Conservation (phyloP, 2,888 invertebrate genomes). For the Diaphora mendica region DNA sequence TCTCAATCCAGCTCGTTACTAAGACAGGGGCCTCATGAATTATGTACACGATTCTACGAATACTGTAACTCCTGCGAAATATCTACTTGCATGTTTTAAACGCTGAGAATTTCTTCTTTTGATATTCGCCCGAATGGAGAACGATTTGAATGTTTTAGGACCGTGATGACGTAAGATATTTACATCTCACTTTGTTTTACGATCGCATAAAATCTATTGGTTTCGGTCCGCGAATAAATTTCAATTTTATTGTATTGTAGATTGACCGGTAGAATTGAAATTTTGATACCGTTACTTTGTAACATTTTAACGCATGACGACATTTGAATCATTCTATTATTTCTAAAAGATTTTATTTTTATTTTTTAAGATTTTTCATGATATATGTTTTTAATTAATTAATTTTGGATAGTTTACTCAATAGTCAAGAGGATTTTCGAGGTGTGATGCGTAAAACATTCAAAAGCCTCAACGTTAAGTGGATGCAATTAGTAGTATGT, state of each 20-base stretch:
- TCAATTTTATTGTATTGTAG: slow-evolving; percentile 13
- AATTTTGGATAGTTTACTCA: no score
- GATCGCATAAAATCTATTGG: slow-evolving; percentile 30
- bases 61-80: slow-evolving; percentile 76
- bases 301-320: background rate
- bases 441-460: no score
- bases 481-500: no score
- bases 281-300: slow-evolving; percentile 3
- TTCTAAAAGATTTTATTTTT: no score
- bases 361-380: no score
- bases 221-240: slow-evolving; percentile 22
- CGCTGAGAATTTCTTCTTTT: slow-evolving; percentile 74
- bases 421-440: no score
- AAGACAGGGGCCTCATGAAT: slow-evolving; percentile 80
- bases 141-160: slow-evolving; percentile 66
- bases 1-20: slow-evolving; percentile 80
- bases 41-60: slow-evolving; percentile 79
- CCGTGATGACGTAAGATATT: slow-evolving; percentile 42
- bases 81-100: slow-evolving; percentile 80
- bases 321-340: background rate
- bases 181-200: slow-evolving; percentile 44
- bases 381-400: background rate
- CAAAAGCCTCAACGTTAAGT: no score
- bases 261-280: slow-evolving; percentile 12
- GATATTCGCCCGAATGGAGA: slow-evolving; percentile 62